Base-by-base conservation (phyloP, 1,140 invertebrate species). In the Ceratina australensis region DNA sequence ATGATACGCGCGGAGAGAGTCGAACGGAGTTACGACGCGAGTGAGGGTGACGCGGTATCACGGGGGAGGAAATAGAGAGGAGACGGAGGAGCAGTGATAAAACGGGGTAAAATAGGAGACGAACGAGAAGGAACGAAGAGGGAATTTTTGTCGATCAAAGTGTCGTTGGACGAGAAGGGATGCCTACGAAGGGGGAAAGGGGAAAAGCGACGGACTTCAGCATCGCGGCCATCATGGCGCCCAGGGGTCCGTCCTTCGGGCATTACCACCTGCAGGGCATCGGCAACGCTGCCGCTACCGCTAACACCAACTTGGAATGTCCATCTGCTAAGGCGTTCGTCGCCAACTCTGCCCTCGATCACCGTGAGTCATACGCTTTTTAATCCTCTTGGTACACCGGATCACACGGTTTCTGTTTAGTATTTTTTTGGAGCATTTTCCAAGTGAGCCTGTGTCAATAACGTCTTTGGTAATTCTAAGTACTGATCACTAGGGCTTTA, bases 171-270 rank as follows among this genome's bases (percentile, higher is more conserved):
- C 89, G 90, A 93, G 83, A 91, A 91, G 91, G 88, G 81, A 93
- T 93, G 92, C 91, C 91, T 85, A 89, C 91, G 63, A 93, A 93
- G 87, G 89, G 90, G 75, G 92, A 91, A 86, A 89, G 91, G 85
- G 89, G 90, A 80, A 92, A 92, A 89, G 93, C 93, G 88, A 95
- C 94, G 72, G 94, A 95, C 90, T 95, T 95, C 93, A 97, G 97
- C 78, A 98, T 98, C 87, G 97, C 97, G 42, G 97, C 97, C 60
- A 95, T 95, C 87, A 95, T 95, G 94, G 94, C 93, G 87, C 92
- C 92, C 88, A 93, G 90, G 89, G 91, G 90, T 89, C 89, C 92
- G 86, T 89, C 90, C 86, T 92, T 92, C 87, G 91, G 89, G 81
- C 91, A 92, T 88, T 91, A 92, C 88, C 90, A 92, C 87, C 89